Base-by-base conservation (phyloP, 2,888 invertebrate species). In the Melinaea marsaeus region DNA sequence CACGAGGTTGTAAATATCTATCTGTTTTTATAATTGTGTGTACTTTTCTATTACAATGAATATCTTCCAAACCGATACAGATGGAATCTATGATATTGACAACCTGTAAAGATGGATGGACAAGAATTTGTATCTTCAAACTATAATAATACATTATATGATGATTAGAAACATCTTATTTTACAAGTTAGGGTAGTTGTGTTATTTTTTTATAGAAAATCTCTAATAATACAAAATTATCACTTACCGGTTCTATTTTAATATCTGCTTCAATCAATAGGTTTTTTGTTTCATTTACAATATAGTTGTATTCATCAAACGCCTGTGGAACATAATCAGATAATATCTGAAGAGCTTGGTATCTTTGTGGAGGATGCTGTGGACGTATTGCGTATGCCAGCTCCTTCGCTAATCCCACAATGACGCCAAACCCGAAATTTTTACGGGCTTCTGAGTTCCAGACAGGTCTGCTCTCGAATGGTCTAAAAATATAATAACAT, bases 331-430 rank as follows among this genome's bases (percentile, higher is more conserved):
- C 2, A 51, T 51, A 7, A 32, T 13, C 51, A 6, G 22, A 22
- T 51, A 51, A 51, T 9, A 51, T 51, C 42, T 42, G 42, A 11
- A 42, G 42, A 42, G 42, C 42, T 42, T 42, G 42, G 32, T 51
- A 48, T 11, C 37, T 55, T 33, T 9, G 55, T 55, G 33, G 55
- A 46, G 46, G 55, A 46, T 32, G 4, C 32, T 51, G 51, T 9
- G 51, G 51, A 9, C 51, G 51, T 11, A 51, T 51, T 13, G 32
- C 45, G 13, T 62, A 34, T 11, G 51, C 62, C 13, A 62, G 35
- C 3, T 51, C 48, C 11, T 57, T 57, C 6, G 33, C n/a, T 55
- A 58, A 13, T 9, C 57, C 45, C 5, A 34, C 46, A 48, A 62
- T 51, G 13, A 51, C 22, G 3, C 37, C 34, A 34, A 61, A 61